Evolutionary conservation across 2,797 vertebrate species (phyloP), one percentile per base, ranked within the genome.

Genomic region (Pogonophryne albipinna): DNA sequence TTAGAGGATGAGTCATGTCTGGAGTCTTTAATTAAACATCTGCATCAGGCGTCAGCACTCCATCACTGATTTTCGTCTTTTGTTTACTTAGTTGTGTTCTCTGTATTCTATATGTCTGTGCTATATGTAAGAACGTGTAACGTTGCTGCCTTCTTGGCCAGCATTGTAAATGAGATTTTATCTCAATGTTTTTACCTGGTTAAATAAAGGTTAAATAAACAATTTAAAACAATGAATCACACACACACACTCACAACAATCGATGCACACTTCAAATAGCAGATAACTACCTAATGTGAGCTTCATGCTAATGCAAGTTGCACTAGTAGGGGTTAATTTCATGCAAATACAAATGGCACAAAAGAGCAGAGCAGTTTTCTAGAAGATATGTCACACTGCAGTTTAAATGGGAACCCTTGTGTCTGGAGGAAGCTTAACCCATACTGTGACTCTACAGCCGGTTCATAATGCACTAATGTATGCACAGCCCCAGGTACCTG

Each of bases 381-480:
- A 19, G 38, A 65, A 15, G 42, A 69, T 55, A 20, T 23, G 31
- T n/a, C 41, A 58, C 19, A 11, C 27, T 53, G 42, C 10, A 52
- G 55, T 78, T 69, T 82, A 55, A 81, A 76, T 60, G 53, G 65
- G 60, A 73, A 62, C 20, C 31, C 31, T 74, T 47, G 76, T 76
- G 71, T 85, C 64, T 82, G 69, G 74, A 69, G 23, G 66, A 75
- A 59, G 60, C 66, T 47, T 62, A 73, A 34, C 44, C 69, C 44
- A 41, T 62, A 78, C 83, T 87, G 86, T 90, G 82, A 76, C 51
- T 72, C 65, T 68, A 73, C 88, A 88, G 58, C 16, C 69, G 61
- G 69, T 93, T 85, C 91, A 92, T 92, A 87, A 93, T 91, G 88
- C 80, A 91, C 86, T 90, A 86, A 92, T 89, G 68, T 84, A 90